Base-by-base conservation (phyloP, 2,797 vertebrate genomes). In the Coranthus polyacanthus region DNA sequence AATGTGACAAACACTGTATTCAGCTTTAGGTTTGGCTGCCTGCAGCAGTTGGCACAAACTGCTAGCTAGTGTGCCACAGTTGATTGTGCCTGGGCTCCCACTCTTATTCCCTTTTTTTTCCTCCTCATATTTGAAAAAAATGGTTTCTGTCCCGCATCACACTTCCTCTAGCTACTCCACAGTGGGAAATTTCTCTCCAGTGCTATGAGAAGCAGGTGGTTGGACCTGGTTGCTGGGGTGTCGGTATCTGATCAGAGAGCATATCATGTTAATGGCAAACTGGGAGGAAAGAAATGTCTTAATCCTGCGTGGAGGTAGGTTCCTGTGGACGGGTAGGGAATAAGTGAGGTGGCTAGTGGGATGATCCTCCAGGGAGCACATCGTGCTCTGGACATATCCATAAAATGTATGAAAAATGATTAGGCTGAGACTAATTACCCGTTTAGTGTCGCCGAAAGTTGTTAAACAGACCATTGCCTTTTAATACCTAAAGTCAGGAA, bases 381-480 rank as follows among this genome's bases (percentile, higher is more conserved):
- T 67, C 72, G 83, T 59, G 60, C 73, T 81, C 76, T 79, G 86
- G 88, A 91, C 90, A 89, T 83, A 88, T 73, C 87, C 88, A 93
- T 94, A 94, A 93, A 94, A 92, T 72, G 67, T 89, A 92, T 94
- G 90, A 93, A 92, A 94, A 93, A 94, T 93, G 88, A 93, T 93
- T 92, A 92, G 88, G 79, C 88, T 89, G 85, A 92, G 92, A 94
- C 93, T 94, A 95, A 95, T 94, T 94, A 90, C 85, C 92, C 92
- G 75, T 94, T 94, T 92, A 94, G 93, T 92, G 90, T 92, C 82
- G 70, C 87, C 42, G 86, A 93, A 93, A 94, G 92, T 93, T 93
- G 92, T 94, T 93, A 94, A 94, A 94, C 91, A 93, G 89, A 92
- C 91, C 93, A 92, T 94, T 95, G 91, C 76, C 85, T 94, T 95